phyloP scores from a whole-genome alignment of 2,888 invertebrate genomes.

The Chouioia cunea region DNA sequence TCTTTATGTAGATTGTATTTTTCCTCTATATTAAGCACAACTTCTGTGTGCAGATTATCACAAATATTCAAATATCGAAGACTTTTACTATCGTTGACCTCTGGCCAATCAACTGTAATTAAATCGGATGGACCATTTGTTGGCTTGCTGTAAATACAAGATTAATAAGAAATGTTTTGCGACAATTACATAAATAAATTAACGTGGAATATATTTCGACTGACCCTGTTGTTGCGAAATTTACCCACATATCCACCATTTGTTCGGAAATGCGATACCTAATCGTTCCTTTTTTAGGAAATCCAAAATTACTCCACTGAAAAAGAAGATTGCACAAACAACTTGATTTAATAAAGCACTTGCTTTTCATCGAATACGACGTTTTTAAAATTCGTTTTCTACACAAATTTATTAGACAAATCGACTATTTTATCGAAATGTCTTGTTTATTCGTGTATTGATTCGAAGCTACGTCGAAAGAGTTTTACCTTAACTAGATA shows the following conservation, averaged over 20 bases:
- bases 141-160: constrained; percentile 54
- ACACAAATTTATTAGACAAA: too few species aligned
- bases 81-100: constrained; percentile 48
- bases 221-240: constrained; percentile 60
- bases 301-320: constrained; percentile 36
- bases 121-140: constrained; percentile 53
- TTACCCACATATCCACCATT: constrained; percentile 56
- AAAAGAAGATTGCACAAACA: too few species aligned
- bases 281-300: constrained; percentile 48
- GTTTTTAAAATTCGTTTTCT: too few species aligned
- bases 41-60: constrained; percentile 52
- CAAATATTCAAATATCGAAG: constrained; percentile 56
- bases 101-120: constrained; percentile 56
- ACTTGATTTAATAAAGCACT: too few species aligned
- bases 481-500: too few species aligned
- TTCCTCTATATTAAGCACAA: constrained; percentile 6
- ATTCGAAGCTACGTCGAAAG: too few species aligned
- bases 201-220: neutral
- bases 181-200: neutral
- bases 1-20: neutral
- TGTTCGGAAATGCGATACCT: constrained; percentile 52
- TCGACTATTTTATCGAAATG: too few species aligned
- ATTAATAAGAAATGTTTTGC: too few species aligned
- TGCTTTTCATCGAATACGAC: too few species aligned
- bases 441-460: too few species aligned